Conservation (phyloP, 2,888 invertebrate genomes). For the Melipona beecheii region DNA sequence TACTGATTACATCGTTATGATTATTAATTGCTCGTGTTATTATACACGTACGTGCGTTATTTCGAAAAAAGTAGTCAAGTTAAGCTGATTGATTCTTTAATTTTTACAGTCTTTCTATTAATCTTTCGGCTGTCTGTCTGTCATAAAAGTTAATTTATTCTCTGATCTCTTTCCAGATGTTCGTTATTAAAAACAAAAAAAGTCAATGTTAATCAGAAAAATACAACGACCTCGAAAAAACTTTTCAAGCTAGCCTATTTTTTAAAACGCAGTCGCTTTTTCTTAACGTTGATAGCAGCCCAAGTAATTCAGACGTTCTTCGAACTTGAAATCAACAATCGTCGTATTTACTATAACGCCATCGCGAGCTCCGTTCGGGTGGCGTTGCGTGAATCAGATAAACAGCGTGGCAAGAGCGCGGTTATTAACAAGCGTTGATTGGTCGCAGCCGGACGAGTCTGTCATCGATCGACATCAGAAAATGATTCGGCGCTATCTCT, state of each 20-base stretch:
- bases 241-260: no score
- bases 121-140: no score
- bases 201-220: no score
- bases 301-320: no score
- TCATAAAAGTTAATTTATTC: no score
- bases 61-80: no score
- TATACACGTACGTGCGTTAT: background rate
- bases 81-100: background rate
- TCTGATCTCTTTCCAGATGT: no score
- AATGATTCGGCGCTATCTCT: conserved; percentile 51
- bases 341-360: background rate
- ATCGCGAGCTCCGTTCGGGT: background rate
- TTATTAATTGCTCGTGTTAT: background rate
- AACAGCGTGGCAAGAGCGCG: background rate
- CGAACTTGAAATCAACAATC: background rate
- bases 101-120: background rate
- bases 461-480: conserved; percentile 42
- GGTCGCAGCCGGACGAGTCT: conserved; percentile 16
- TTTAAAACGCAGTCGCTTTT: no score
- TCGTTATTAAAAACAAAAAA: no score
- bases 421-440: conserved; percentile 38
- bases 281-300: no score
- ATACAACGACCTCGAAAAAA: no score
- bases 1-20: background rate
- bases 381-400: background rate